Percentiles rank a stretch among this genome's conserved stretches.
Conservation (phyloP, 2,888 invertebrate species). For the Xanthorhoe spadicearia region DNA sequence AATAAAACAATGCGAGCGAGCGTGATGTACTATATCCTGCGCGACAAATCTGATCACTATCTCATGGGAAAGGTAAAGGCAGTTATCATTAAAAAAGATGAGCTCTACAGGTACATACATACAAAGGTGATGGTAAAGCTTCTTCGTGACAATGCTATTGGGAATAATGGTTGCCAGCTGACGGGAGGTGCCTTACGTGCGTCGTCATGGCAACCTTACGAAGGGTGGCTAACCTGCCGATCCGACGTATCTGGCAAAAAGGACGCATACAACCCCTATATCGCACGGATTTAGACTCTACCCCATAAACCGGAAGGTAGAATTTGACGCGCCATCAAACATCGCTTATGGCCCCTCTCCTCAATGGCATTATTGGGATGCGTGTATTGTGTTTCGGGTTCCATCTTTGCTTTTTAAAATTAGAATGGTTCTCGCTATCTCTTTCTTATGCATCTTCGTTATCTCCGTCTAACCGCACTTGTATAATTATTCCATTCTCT, state of each 20-base stretch:
- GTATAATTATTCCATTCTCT: slow-evolving; percentile 78
- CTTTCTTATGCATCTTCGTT: slow-evolving; percentile 55
- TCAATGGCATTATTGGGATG: slow-evolving; percentile 71
- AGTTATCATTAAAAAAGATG: slow-evolving; percentile 64
- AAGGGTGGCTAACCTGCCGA: slow-evolving; percentile 83
- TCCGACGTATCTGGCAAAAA: slow-evolving; percentile 61
- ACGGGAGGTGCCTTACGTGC: slow-evolving; percentile 81
- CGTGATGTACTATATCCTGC: slow-evolving; percentile 59
- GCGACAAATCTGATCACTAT: slow-evolving; percentile 61
- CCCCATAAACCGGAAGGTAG: slow-evolving; percentile 63
- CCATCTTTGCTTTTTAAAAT: slow-evolving; percentile 85
- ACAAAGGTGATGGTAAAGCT: slow-evolving; percentile 65
- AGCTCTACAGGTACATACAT: slow-evolving; percentile 74
- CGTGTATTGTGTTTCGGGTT: slow-evolving; percentile 81
- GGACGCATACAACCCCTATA: slow-evolving; percentile 58
- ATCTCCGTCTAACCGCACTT: slow-evolving; percentile 69
- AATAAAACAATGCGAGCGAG: slow-evolving; percentile 58
- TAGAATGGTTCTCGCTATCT: slow-evolving; percentile 73
- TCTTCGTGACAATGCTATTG: slow-evolving; percentile 70
- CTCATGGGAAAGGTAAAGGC: slow-evolving; percentile 63
- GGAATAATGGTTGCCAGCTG: slow-evolving; percentile 83
- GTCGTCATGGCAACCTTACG: slow-evolving; percentile 78
- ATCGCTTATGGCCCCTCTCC: slow-evolving; percentile 68
- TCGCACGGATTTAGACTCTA: slow-evolving; percentile 72
- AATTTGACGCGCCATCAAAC: slow-evolving; percentile 63